Evolutionary conservation across 2,797 vertebrate species (phyloP).

Genomic region (Karalla daura): DNA sequence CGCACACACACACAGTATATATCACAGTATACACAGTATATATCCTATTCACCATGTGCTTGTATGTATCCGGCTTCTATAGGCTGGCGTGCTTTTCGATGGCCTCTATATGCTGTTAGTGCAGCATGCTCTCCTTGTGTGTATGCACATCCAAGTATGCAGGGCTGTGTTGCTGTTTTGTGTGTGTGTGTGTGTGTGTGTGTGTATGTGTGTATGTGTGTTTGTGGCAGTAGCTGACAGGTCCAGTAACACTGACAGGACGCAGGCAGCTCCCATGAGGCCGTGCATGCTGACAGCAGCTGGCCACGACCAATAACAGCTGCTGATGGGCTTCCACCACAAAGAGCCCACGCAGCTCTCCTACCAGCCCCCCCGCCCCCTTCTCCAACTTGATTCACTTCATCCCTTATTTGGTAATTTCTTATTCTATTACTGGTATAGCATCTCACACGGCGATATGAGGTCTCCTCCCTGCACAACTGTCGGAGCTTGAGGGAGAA

Average conservation of each 20-base stretch:
- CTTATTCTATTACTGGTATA: constrained; percentile 5
- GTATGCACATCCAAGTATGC: no score
- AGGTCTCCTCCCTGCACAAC: not conserved
- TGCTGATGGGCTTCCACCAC: constrained; percentile 60
- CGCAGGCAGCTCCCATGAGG: constrained; percentile 72
- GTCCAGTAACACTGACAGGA: constrained; percentile 75
- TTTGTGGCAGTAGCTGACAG: constrained; percentile 73
- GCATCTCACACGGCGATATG: not conserved
- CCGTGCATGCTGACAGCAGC: constrained; percentile 72
- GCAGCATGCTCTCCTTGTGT: constrained; percentile 7
- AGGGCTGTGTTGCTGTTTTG: no score
- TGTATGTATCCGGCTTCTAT: not conserved
- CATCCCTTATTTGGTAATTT: constrained; percentile 20
- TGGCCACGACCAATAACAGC: constrained; percentile 67
- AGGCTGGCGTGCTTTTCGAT: not conserved
- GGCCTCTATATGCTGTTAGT: not conserved
- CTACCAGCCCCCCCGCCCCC: constrained; percentile 19
- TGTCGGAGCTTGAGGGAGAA: not conserved
- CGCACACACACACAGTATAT: no score
- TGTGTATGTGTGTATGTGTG: constrained; percentile 18
- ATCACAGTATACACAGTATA: no score
- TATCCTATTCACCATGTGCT: constrained; percentile 5
- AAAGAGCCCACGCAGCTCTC: constrained; percentile 41
- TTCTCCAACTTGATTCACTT: constrained; percentile 5
- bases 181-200: constrained; percentile 20